These are phyloP conservation scores for Pocillopora verrucosa DNA, from an alignment of 64 coral and sea anemone species.

Conservation along the genomic window DNA sequence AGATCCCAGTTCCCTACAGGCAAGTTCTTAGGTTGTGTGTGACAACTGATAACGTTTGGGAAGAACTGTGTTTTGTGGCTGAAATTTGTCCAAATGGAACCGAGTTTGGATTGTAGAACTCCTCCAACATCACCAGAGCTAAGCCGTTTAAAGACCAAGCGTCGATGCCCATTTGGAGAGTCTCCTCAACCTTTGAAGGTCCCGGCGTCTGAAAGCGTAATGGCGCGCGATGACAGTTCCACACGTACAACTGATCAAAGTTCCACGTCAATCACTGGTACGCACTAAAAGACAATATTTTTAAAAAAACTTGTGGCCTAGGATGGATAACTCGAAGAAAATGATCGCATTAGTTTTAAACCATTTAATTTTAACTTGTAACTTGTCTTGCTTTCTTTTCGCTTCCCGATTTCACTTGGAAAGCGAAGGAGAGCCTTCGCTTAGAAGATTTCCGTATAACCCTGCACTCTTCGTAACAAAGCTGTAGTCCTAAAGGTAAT, in stretches of 20 bases:
- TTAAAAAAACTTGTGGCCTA: too few relatives aligned
- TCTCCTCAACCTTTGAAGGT: conserved; percentile 69
- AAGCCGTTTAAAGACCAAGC: conserved; percentile 77
- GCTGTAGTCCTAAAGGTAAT: too few relatives aligned
- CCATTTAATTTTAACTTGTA: too few relatives aligned
- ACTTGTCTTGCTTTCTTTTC: too few relatives aligned
- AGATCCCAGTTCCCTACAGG: not conserved
- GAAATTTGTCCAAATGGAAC: conserved; percentile 6
- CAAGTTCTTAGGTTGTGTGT: not conserved
- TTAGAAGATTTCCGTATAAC: too few relatives aligned
- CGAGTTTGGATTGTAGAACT: conserved; percentile 43
- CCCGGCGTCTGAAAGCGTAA: conserved; percentile 19
- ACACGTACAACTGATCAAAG: not conserved
- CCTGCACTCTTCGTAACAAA: too few relatives aligned
- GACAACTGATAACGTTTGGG: not conserved
- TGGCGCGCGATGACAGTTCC: not conserved
- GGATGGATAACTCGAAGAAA: too few relatives aligned
- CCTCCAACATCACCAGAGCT: conserved; percentile 62
- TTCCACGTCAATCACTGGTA: not conserved
- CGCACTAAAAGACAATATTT: not conserved
- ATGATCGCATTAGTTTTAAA: too few relatives aligned
- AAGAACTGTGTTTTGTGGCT: not conserved
- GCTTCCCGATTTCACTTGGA: too few relatives aligned
- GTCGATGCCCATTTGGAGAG: conserved; percentile 92
- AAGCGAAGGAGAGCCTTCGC: too few relatives aligned